These are phyloP conservation scores for Gorsachius goisagi DNA, from an alignment of 2,113 vertebrate species.

Conservation along the genomic window DNA sequence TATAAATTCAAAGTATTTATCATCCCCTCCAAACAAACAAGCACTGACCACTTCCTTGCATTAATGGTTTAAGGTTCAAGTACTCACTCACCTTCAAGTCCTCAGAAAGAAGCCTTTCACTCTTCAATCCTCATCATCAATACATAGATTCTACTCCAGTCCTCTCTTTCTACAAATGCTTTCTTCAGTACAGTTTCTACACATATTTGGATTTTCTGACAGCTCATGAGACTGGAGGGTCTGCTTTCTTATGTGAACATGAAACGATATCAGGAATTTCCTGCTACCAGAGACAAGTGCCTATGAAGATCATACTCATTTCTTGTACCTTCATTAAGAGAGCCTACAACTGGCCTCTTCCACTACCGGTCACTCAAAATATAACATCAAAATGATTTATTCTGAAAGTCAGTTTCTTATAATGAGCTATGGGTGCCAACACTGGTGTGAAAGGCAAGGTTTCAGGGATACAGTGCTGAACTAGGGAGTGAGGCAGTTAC, in stretches of 20 bases:
- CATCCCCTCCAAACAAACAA: neutral
- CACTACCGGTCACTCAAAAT: neutral
- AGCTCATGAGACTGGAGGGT: neutral
- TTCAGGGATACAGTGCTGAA: neutral
- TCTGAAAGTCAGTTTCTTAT: neutral
- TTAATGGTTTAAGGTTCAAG: neutral
- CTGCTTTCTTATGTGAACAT: neutral
- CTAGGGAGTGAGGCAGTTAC: neutral
- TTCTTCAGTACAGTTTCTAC: neutral
- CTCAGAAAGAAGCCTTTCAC: neutral
- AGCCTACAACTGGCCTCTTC: neutral
- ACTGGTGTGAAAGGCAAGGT: rapidly evolving
- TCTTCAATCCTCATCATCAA: neutral
- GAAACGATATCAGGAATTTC: neutral
- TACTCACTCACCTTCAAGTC: neutral
- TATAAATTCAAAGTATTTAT: neutral
- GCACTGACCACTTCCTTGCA: neutral
- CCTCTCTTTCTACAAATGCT: neutral
- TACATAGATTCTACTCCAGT: neutral
- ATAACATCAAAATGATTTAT: neutral
- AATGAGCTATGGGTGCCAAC: rapidly evolving
- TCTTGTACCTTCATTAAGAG: neutral
- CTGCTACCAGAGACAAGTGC: neutral
- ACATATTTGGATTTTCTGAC: neutral
- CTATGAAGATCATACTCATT: rapidly evolving